phyloP scores from a whole-genome alignment of 2,888 invertebrate species.

The Opisthograptis luteolata region DNA sequence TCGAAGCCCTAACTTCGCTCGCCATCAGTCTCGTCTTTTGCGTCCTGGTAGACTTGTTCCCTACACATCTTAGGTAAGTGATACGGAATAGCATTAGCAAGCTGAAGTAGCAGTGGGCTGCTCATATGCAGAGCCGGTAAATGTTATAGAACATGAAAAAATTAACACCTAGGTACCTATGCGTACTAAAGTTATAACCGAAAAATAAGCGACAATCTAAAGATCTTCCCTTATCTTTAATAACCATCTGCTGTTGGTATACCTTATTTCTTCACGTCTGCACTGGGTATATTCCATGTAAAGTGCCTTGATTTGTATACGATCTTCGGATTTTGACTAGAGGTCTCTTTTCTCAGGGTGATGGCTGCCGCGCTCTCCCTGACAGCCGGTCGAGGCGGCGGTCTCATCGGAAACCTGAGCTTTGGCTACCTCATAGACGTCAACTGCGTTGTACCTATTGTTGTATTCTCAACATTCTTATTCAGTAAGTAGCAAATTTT shows the following conservation, averaged over 20 bases:
- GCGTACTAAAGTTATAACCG: too few relatives aligned
- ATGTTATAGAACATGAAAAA: too few relatives aligned
- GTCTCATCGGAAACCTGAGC: slow-evolving; percentile 89
- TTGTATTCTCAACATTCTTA: slow-evolving; percentile 89
- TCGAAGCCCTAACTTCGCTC: slow-evolving; percentile 91
- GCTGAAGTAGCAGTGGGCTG: too few relatives aligned
- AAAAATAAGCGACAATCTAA: too few relatives aligned
- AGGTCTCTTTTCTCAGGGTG: slow-evolving; percentile 87
- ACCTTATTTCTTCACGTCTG: too few relatives aligned
- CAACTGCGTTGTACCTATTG: slow-evolving; percentile 90
- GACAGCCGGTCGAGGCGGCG: slow-evolving; percentile 91
- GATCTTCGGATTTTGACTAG: too few relatives aligned
- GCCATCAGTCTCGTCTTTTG: slow-evolving; percentile 92
- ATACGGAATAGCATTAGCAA: too few relatives aligned
- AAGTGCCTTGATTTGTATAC: neutral
- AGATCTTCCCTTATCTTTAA: too few relatives aligned
- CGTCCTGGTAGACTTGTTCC: slow-evolving; percentile 92
- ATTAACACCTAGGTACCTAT: too few relatives aligned
- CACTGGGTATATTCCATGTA: neutral
- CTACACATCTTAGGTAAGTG: slow-evolving; percentile 91
- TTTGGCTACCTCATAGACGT: slow-evolving; percentile 92
- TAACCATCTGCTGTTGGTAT: too few relatives aligned
- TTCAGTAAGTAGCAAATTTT: slow-evolving; percentile 86
- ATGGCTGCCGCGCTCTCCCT: slow-evolving; percentile 92
- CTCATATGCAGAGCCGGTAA: too few relatives aligned